Conservation (phyloP, 2,113 vertebrate species). For the Silurus meridionalis region DNA sequence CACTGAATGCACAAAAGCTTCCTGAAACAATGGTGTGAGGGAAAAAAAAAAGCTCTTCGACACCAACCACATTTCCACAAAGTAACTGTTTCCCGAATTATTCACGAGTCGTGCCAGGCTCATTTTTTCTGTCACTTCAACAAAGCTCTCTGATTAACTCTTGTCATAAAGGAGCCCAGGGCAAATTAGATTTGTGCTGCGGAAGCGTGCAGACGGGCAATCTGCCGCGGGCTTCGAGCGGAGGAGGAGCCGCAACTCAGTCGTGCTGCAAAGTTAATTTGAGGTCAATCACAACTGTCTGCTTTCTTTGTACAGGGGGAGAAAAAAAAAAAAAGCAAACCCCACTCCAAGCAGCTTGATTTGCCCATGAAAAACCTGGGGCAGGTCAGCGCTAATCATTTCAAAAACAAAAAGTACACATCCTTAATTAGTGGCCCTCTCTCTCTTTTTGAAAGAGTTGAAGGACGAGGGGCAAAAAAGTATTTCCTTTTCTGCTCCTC, state of each 20-base stretch:
- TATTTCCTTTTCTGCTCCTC: too few relatives aligned
- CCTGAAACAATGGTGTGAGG: neutral
- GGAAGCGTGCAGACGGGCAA: constrained; percentile 57
- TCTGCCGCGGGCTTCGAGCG: constrained; percentile 45
- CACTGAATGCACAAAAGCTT: neutral
- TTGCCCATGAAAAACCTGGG: constrained; percentile 10
- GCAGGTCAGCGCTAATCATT: constrained; percentile 7
- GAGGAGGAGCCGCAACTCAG: constrained; percentile 36
- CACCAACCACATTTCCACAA: constrained; percentile 47
- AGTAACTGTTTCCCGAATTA: constrained; percentile 61
- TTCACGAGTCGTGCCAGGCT: constrained; percentile 57
- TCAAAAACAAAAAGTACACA: neutral
- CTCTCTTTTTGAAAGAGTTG: neutral
- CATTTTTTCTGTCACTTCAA: constrained; percentile 67
- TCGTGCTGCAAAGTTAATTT: constrained; percentile 60
- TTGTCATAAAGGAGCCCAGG: constrained; percentile 66
- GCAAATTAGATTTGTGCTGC: constrained; percentile 67
- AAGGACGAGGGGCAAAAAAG: neutral
- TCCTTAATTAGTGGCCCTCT: constrained; percentile 7
- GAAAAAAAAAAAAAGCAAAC: neutral
- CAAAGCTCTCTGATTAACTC: constrained; percentile 71
- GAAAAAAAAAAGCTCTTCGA: constrained; percentile 41
- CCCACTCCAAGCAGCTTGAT: constrained; percentile 16
- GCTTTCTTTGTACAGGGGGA: neutral
- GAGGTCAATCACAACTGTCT: constrained; percentile 55